phyloP scores from a whole-genome alignment of 2,113 vertebrate genomes.

The Monarcha castaneiventris region DNA sequence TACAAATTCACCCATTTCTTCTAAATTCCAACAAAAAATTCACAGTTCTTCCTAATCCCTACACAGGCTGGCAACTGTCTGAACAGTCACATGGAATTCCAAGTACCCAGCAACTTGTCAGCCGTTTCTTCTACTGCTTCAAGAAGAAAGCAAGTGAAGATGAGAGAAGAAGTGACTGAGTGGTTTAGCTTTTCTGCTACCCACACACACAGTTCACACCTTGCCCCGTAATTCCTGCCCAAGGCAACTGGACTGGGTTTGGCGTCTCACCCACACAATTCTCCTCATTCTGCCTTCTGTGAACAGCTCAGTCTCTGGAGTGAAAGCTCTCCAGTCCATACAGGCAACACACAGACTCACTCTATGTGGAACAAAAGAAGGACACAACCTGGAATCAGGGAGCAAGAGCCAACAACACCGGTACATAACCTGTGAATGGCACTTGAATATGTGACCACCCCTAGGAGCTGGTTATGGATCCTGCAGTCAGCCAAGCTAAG shows the following conservation, averaged over 20 bases:
- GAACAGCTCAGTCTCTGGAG: not conserved
- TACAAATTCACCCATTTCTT: not conserved
- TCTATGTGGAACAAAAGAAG: not conserved
- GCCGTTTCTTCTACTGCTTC: not conserved
- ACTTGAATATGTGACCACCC: not conserved
- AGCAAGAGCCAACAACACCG: not conserved
- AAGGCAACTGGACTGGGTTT: conserved; percentile 15
- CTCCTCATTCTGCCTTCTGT: not conserved
- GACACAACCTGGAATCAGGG: not conserved
- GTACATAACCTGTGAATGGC: not conserved
- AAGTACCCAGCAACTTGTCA: not conserved
- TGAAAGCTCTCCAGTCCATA: not conserved
- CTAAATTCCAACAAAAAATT: not conserved
- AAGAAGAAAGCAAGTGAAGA: not conserved
- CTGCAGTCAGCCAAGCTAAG: not conserved
- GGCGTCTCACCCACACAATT: not conserved
- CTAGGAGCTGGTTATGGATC: not conserved
- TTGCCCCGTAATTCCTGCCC: conserved; percentile 36
- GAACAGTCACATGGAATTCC: not conserved
- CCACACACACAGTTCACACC: not conserved
- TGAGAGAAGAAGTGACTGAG: not conserved
- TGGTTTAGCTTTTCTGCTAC: not conserved
- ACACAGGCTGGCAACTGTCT: not conserved
- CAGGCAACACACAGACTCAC: not conserved
- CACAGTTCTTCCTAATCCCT: not conserved